These are phyloP conservation scores for Piprites chloris DNA, from an alignment of 2,113 vertebrate species.

Conservation along the genomic window DNA sequence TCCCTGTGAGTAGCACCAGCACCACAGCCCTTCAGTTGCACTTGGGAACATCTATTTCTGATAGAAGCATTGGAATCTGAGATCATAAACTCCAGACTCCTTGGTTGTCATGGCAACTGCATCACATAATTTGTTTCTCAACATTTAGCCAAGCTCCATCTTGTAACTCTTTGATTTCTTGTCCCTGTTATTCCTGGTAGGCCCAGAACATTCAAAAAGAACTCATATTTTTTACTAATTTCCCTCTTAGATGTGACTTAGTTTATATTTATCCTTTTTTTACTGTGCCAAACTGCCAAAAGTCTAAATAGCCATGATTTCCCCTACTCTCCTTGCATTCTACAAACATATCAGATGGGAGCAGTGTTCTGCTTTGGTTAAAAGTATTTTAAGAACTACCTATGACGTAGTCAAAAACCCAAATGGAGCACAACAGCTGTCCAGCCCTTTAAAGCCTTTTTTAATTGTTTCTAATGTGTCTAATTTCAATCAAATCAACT, in stretches of 20 bases:
- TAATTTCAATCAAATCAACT: neutral
- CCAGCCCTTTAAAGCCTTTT: neutral
- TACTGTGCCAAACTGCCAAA: neutral
- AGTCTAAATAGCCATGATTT: neutral
- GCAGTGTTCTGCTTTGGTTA: neutral
- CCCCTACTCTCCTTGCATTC: neutral
- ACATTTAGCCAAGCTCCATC: constrained; percentile 12
- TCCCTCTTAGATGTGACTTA: neutral
- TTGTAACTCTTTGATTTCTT: neutral
- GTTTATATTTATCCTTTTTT: neutral
- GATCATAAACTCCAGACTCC: constrained; percentile 15
- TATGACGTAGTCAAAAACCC: neutral
- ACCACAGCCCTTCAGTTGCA: neutral
- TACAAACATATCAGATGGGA: neutral
- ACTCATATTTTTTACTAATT: neutral
- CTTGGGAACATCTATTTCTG: constrained; percentile 25
- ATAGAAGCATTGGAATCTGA: neutral
- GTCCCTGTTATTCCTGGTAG: neutral
- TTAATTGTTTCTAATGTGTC: neutral
- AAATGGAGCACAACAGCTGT: neutral
- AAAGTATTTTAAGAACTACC: neutral
- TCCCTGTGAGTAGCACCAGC: neutral
- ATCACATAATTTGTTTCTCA: constrained; percentile 35
- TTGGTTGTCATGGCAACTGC: constrained; percentile 35
- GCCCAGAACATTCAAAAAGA: neutral